Base-by-base conservation (phyloP, 1,140 invertebrate genomes). In the Ylistrum balloti region DNA sequence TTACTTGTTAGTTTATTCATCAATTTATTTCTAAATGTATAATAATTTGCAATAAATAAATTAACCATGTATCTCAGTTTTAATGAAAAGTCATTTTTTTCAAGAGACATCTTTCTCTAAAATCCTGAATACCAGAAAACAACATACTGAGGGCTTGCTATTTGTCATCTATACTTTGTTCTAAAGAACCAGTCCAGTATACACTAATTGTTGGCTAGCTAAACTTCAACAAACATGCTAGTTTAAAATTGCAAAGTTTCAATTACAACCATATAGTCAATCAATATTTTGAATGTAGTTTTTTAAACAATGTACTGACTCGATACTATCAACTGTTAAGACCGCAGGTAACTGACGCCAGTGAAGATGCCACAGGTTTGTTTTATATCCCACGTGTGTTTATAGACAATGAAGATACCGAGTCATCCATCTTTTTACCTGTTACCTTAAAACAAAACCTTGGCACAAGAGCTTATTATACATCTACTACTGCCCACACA, bases 241-340 rank as follows among this genome's bases (percentile, higher is more conserved):
- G 35, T 38, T 38, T 38, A 5, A 38, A 38, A 38, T 13, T n/a
- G 13, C 35, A 38, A 74, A 0, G 56, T 74, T 74, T 74, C 56
- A 74, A 74, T 74, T 74, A 74, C 56, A 5, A 28, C 41, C 20
- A 38, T 38, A 38, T 38, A 74, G 56, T 28, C 56, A n/a, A 74
- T 74, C 56, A 74, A n/a, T 74, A 74, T 74, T n/a, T n/a, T 74
- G 28, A 22, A 22, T 74, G 56, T n/a, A n/a, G 56, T 74, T 74
- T n/a, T 74, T 17, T 28, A 74, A 74, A 74, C 56, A 74, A 74
- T 28, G 22, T 74, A 38, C 35, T 38, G 35, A 74, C 56, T n/a
- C 28, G 56, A 74, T 28, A 74, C 56, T 28, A 74, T 28, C 22
- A 28, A n/a, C n/a, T 7, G 45, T 2, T 11, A 56, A 28, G 56